Base-by-base conservation (phyloP, 2,888 invertebrate species). In the Rhyacophila evoluta region DNA sequence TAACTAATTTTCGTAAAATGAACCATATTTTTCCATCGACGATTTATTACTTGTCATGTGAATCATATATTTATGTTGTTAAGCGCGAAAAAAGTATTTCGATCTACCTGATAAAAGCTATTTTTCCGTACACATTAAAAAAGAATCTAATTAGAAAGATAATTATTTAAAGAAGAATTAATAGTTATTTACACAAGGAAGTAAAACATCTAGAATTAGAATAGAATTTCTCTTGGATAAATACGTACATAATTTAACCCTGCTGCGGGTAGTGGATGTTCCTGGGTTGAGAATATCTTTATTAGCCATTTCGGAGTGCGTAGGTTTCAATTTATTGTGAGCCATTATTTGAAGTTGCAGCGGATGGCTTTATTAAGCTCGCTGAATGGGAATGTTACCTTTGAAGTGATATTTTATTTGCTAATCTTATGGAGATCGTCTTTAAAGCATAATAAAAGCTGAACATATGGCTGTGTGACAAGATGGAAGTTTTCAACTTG, bases 291-390 rank as follows among this genome's bases (percentile, higher is more conserved):
- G 19, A 55, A 55, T 55, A 55, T 55, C 55, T 55, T 55, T 55
- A 55, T 55, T 55, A 55, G 55, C 55, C 55, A 55, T 55, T 55
- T 55, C 19, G 55, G 19, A 55, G 10, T 10, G 55, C 55, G 55
- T 55, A 55, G 55, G 55, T 55, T 55, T 55, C 55, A 55, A 55
- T 55, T 55, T 55, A 55, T 55, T 55, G 55, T 19, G 55, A 12
- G 55, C 19, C 55, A 55, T 55, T 55, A 55, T 55, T 55, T 55
- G 55, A 25, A 55, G 4, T 19, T 10, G 55, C 55, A 19, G 55
- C 55, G 55, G 55, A 55, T 55, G 55, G 55, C 55, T 55, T 55
- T 55, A 55, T 55, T 55, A 55, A 55, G 25, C 55, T 19, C 10
- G 55, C 55, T 55, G 55, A 55, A 55, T 55, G 55, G 55, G 55